These are phyloP conservation scores for Pristiophorus japonicus DNA, from an alignment of 2,113 vertebrate genomes.

Conservation along the genomic window DNA sequence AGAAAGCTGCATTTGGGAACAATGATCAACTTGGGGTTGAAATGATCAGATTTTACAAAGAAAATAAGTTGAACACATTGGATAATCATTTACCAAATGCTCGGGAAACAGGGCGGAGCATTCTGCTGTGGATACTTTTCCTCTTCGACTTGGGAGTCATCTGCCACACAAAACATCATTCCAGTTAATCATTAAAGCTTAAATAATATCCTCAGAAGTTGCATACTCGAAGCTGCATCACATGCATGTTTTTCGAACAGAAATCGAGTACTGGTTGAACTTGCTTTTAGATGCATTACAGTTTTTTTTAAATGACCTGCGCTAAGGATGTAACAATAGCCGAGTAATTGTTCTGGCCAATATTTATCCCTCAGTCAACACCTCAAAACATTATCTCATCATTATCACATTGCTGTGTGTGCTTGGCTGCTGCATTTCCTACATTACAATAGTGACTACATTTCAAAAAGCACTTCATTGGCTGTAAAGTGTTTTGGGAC, in stretches of 20 bases:
- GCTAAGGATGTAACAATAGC: neutral
- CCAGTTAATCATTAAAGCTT: neutral
- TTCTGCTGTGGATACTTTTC: slow-evolving; percentile 96
- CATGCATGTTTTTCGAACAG: neutral
- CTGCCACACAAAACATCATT: slow-evolving; percentile 54
- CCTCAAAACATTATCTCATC: neutral
- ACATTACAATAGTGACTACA: neutral
- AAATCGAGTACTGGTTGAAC: neutral
- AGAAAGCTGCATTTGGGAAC: neutral
- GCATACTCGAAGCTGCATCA: neutral
- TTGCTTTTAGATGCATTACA: no score
- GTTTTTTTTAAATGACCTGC: no score
- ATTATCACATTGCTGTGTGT: neutral
- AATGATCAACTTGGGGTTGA: neutral
- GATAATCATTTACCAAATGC: slow-evolving; percentile 74
- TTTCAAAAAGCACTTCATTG: neutral
- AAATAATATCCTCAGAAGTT: neutral
- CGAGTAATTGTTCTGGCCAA: neutral
- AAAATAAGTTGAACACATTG: neutral
- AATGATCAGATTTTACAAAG: neutral
- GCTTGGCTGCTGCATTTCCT: neutral
- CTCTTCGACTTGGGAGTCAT: slow-evolving; percentile 97
- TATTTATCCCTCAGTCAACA: neutral
- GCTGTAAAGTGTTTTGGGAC: neutral
- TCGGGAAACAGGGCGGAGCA: slow-evolving; percentile 89